phyloP scores from a whole-genome alignment of 2,888 invertebrate genomes.

The Physocephala rufipes region DNA sequence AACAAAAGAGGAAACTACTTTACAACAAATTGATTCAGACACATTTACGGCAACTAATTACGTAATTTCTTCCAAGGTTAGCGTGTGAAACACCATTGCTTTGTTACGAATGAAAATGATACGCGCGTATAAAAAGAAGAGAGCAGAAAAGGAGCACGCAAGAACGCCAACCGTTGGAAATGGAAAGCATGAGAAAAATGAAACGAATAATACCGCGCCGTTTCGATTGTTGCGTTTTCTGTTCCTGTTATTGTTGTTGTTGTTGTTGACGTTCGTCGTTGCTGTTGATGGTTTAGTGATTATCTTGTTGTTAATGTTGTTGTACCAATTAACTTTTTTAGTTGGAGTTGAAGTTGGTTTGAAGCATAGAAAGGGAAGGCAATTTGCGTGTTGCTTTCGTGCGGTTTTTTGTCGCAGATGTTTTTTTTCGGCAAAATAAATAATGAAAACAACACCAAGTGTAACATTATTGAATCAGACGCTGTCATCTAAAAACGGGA shows the following conservation, averaged over 20 bases:
- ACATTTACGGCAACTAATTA: constrained; percentile 37
- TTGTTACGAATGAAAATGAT: not conserved
- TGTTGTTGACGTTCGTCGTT: too few species aligned
- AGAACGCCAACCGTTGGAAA: not conserved
- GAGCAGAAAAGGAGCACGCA: not conserved
- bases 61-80: constrained; percentile 40
- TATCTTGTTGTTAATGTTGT: not conserved
- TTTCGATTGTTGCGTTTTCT: too few species aligned
- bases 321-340: too few species aligned
- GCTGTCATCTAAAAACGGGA: too few species aligned
- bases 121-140: not conserved
- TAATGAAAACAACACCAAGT: not conserved
- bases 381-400: too few species aligned
- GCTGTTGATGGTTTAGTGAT: too few species aligned
- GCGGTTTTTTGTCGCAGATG: too few species aligned
- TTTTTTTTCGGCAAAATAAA: too few species aligned
- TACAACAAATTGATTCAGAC: constrained; percentile 1
- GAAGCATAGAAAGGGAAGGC: too few species aligned
- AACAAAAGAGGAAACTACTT: constrained; percentile 5
- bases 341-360: too few species aligned
- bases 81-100: not conserved
- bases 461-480: not conserved
- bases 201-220: too few species aligned
- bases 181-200: not conserved
- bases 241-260: too few species aligned